A percentile compares a stretch with the other conserved stretches of the same genome.
Evolutionary conservation across 2,888 invertebrate genomes (phyloP).

Genomic region (Galerucella pusilla): DNA sequence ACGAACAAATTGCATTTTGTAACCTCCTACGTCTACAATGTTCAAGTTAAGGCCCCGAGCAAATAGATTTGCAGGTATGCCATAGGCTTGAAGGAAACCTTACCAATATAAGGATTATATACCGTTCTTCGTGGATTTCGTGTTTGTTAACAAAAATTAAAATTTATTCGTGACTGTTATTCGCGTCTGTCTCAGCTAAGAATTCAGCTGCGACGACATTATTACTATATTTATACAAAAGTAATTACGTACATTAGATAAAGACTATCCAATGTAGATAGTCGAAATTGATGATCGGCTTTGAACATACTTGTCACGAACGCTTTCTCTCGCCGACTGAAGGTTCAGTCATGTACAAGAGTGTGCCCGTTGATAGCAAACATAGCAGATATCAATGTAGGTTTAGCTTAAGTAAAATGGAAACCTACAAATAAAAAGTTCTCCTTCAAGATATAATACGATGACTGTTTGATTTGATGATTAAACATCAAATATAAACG

Average conservation of each 20-base stretch:
- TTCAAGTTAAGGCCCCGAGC: conserved; percentile 3
- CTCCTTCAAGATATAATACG: no score
- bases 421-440: no score
- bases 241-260: neutral
- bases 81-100: no score
- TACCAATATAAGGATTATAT: neutral
- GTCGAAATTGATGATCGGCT: neutral
- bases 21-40: conserved; percentile 33
- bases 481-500: no score
- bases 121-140: neutral
- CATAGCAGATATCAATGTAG: no score
- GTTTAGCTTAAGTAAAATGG: no score
- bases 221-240: neutral
- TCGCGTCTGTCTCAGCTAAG: neutral
- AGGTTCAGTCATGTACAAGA: no score
- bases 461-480: no score
- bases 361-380: no score
- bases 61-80: no score
- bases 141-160: no score
- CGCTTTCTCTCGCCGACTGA: neutral
- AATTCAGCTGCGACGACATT: neutral
- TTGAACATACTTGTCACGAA: neutral
- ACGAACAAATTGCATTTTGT: conserved; percentile 30
- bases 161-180: neutral
- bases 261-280: neutral